phyloP scores from a whole-genome alignment of 1,140 invertebrate species.

The Phymastichus coffea region DNA sequence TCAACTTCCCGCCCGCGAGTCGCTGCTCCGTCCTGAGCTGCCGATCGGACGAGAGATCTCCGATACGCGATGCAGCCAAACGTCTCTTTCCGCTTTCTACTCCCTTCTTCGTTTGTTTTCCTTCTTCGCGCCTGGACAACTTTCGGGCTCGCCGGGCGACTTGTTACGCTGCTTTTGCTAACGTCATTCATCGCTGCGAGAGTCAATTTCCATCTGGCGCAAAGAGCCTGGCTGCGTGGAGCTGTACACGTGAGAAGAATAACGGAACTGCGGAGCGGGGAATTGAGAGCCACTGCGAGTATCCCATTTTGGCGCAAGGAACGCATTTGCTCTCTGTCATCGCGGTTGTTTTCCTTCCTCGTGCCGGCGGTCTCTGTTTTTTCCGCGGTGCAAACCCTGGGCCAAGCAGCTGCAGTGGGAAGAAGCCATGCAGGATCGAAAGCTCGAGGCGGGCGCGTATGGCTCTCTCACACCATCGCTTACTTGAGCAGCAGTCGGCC shows the following conservation, averaged over 20 bases:
- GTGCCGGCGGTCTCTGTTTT: not conserved
- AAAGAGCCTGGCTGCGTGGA: no score
- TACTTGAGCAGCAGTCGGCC: not conserved
- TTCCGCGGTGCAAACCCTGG: not conserved
- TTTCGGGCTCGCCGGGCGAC: no score
- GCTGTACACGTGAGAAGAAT: no score
- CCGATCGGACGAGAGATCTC: no score
- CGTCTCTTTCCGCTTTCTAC: no score
- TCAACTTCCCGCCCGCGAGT: not conserved
- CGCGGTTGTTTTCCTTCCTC: conserved; percentile 10
- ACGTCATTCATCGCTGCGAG: no score
- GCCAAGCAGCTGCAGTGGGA: not conserved
- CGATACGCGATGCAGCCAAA: no score
- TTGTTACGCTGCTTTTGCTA: no score
- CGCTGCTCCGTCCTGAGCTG: conserved; percentile 1
- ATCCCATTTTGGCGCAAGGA: not conserved
- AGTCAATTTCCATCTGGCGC: no score
- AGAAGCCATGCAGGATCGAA: not conserved
- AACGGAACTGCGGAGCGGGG: no score
- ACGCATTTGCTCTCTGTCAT: conserved; percentile 3
- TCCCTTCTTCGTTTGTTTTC: no score
- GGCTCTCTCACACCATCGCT: not conserved
- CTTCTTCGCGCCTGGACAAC: no score
- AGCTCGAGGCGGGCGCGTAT: not conserved
- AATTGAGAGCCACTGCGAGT: conserved; percentile 21